Evolutionary conservation across 2,797 vertebrate species (phyloP).

Genomic region (Leptatherina wallacei): DNA sequence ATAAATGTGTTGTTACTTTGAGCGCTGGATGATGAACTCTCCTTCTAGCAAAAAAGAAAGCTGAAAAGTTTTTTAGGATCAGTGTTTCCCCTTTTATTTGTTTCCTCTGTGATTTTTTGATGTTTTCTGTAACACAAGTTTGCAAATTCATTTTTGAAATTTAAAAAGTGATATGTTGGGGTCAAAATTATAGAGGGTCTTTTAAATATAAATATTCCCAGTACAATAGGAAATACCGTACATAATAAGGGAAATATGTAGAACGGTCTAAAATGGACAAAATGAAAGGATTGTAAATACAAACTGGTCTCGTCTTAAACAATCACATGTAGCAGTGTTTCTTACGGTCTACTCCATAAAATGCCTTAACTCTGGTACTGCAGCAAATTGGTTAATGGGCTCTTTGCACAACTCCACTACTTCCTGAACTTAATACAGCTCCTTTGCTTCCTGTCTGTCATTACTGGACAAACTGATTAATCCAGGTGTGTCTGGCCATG

Average conservation of each 20-base stretch:
- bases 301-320: not conserved
- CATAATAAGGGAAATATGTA: too few relatives aligned
- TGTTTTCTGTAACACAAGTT: not conserved
- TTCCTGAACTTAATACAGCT: too few relatives aligned
- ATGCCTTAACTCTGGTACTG: not conserved
- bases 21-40: not conserved
- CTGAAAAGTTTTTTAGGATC: not conserved
- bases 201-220: not conserved
- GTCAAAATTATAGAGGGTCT: not conserved
- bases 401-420: too few relatives aligned
- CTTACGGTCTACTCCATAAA: not conserved
- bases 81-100: not conserved
- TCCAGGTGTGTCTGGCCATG: too few relatives aligned
- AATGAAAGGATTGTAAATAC: too few relatives aligned
- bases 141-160: not conserved
- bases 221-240: not conserved
- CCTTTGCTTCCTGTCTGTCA: too few relatives aligned
- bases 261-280: too few relatives aligned
- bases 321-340: not conserved
- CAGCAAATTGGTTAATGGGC: too few relatives aligned
- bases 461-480: too few relatives aligned
- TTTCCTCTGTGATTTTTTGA: not conserved
- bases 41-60: not conserved
- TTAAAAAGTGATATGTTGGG: not conserved
- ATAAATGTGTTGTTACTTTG: slow-evolving; percentile 44